Conservation (phyloP, 2,888 invertebrate genomes). For the Andricus quercusramuli region DNA sequence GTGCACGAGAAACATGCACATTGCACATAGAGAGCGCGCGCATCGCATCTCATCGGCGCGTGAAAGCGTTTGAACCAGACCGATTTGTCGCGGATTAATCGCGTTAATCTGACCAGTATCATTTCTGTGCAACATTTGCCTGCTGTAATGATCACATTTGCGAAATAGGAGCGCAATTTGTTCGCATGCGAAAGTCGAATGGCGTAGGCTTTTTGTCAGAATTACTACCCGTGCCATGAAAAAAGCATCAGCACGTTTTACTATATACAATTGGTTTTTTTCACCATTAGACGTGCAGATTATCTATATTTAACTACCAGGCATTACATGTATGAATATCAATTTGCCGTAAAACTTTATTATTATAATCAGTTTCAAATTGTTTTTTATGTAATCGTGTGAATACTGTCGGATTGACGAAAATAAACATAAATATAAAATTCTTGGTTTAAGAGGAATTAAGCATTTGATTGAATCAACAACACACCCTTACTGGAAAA, state of each 20-base stretch:
- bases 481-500: too few species aligned
- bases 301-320: neutral
- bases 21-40: conserved; percentile 18
- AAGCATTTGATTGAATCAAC: too few species aligned
- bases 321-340: too few species aligned
- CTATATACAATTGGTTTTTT: neutral
- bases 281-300: neutral
- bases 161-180: conserved; percentile 34
- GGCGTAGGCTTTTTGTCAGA: conserved; percentile 28
- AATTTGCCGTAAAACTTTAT: too few species aligned
- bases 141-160: conserved; percentile 39
- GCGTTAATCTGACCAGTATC: conserved; percentile 42
- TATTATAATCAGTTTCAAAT: too few species aligned
- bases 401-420: too few species aligned
- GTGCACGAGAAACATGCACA: conserved; percentile 12
- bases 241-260: neutral
- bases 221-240: conserved; percentile 4
- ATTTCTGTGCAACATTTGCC: conserved; percentile 42
- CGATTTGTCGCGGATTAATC: conserved; percentile 45
- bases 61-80: conserved; percentile 40
- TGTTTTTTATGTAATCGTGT: too few species aligned
- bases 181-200: conserved; percentile 28
- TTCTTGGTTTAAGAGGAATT: too few species aligned
- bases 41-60: conserved; percentile 40
- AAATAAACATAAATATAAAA: too few species aligned